Conservation (phyloP, 2,113 vertebrate genomes). For the Sterrhoptilus dennistouni region DNA sequence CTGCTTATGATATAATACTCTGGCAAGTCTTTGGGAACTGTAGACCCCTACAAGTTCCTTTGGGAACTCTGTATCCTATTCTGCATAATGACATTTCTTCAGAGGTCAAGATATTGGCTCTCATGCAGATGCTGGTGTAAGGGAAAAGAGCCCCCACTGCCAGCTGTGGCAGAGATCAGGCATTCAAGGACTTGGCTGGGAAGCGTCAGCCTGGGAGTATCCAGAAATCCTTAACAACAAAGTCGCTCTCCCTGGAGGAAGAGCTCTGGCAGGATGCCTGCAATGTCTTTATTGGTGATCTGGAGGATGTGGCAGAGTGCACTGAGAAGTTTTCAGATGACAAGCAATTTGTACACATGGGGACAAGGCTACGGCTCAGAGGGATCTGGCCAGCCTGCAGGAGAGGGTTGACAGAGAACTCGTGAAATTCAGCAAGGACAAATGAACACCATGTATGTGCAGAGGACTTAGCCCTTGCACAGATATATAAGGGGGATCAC, state of each 20-base stretch:
- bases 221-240: background rate
- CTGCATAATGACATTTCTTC: background rate
- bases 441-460: fast-evolving
- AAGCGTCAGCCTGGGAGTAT: background rate
- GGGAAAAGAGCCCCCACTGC: background rate
- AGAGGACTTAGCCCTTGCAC: background rate
- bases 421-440: background rate
- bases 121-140: background rate
- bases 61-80: background rate
- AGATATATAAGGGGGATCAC: background rate
- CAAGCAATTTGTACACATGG: background rate
- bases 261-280: background rate
- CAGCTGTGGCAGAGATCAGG: background rate
- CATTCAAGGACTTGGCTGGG: background rate
- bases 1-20: background rate
- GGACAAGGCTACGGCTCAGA: background rate
- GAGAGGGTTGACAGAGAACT: background rate
- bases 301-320: background rate
- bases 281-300: background rate
- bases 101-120: background rate
- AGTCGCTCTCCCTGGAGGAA: background rate
- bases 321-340: background rate
- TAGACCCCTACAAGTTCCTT: background rate
- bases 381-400: background rate
- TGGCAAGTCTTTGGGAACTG: background rate